Percentiles rank a stretch among this genome's conserved stretches.
phyloP scores from a whole-genome alignment of 2,888 invertebrate genomes.

The Polydrusus cervinus region DNA sequence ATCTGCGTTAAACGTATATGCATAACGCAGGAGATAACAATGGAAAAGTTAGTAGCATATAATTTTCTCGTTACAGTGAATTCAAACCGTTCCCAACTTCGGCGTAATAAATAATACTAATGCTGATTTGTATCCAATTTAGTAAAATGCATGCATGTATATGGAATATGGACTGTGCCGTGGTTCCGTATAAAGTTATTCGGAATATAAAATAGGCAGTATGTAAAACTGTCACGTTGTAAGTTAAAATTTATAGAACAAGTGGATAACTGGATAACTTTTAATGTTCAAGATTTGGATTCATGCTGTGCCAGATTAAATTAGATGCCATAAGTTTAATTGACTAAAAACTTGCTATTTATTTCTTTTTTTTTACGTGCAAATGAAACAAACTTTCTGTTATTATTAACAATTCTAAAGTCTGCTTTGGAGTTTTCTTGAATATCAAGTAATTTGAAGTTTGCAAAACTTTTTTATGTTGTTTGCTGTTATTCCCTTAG shows the following conservation, averaged over 20 bases:
- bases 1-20: conserved; percentile 6
- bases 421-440: conserved; percentile 22
- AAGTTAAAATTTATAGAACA: conserved; percentile 69
- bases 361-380: conserved; percentile 25
- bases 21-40: conserved; percentile 27
- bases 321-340: conserved; percentile 66
- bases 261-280: conserved; percentile 69
- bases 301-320: conserved; percentile 65
- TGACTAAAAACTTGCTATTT: conserved; percentile 54
- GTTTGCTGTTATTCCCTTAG: conserved; percentile 13
- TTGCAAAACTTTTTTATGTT: conserved; percentile 23
- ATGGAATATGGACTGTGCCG: conserved; percentile 46
- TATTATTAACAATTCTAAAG: conserved; percentile 34
- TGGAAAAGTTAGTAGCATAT: conserved; percentile 35
- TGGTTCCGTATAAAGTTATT: conserved; percentile 53
- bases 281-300: conserved; percentile 65
- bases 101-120: conserved; percentile 55
- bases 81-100: conserved; percentile 53
- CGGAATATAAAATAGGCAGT: conserved; percentile 67
- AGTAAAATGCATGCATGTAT: conserved; percentile 53
- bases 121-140: conserved; percentile 57
- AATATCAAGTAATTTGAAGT: conserved; percentile 36
- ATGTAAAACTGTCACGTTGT: conserved; percentile 69
- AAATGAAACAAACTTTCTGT: conserved; percentile 35
- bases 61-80: conserved; percentile 44